phyloP scores from a whole-genome alignment of 2,888 invertebrate species.

The Biston stratarius region DNA sequence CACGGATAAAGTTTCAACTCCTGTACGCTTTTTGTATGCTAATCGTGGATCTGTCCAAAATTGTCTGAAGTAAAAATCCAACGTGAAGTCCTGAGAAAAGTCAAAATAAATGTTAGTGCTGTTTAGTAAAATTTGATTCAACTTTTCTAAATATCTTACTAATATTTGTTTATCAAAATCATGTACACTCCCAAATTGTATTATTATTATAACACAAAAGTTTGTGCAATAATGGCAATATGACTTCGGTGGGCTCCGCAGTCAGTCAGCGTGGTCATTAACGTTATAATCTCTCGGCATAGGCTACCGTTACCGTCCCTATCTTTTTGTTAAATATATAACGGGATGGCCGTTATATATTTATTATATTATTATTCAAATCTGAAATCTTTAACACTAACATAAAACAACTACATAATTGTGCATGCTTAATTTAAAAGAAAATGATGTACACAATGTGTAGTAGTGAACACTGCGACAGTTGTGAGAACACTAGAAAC shows the following conservation, averaged over 20 bases:
- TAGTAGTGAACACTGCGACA: constrained; percentile 30
- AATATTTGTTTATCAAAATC: neutral
- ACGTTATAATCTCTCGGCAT: too few relatives aligned
- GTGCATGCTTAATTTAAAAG: constrained; percentile 25
- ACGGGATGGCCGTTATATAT: too few relatives aligned
- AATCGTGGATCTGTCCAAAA: constrained; percentile 98
- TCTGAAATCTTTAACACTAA: constrained; percentile 12
- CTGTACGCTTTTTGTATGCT: constrained; percentile 94
- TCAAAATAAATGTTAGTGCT: constrained; percentile 37
- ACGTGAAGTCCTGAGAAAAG: constrained; percentile 94
- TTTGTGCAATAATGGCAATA: neutral
- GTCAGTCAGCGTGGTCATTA: too few relatives aligned
- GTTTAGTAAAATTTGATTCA: neutral
- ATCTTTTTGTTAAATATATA: too few relatives aligned
- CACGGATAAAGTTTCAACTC: constrained; percentile 96
- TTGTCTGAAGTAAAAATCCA: constrained; percentile 99
- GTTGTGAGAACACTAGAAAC: constrained; percentile 34
- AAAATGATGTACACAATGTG: constrained; percentile 27
- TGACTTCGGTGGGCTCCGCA: neutral
- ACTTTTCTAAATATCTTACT: neutral
- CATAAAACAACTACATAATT: constrained; percentile 15
- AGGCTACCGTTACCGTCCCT: neutral
- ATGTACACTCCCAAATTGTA: neutral
- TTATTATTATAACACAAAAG: neutral
- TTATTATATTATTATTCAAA: neutral